Evolutionary conservation across 2,113 vertebrate species (phyloP).

Genomic region (Osmerus eperlanus): DNA sequence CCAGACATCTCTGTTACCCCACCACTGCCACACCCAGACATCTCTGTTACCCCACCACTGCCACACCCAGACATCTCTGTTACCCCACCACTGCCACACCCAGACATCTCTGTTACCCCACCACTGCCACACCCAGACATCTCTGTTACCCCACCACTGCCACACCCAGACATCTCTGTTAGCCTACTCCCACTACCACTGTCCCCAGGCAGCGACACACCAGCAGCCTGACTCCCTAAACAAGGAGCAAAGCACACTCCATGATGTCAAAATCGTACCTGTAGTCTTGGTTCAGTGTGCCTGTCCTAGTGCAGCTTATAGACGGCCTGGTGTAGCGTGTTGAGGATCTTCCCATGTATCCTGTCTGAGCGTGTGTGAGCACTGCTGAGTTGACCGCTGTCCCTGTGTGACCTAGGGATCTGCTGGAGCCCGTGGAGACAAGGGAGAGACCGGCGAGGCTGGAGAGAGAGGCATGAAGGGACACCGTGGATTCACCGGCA

Average conservation of each 20-base stretch:
- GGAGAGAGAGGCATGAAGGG: conserved; percentile 99
- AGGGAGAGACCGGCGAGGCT: conserved; percentile 91
- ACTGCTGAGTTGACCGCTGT: not conserved
- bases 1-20: not conserved
- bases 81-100: not conserved
- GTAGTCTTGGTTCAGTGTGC: no score
- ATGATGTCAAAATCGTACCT: no score
- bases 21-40: not conserved
- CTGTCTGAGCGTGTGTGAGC: not conserved
- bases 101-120: not conserved
- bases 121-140: not conserved
- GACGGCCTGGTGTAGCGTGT: no score
- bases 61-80: not conserved
- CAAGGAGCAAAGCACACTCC: no score
- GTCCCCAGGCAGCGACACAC: no score
- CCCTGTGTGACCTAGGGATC: conserved; percentile 73
- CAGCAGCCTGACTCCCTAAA: not conserved
- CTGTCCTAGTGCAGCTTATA: no score
- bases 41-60: not conserved
- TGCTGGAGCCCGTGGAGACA: conserved; percentile 91
- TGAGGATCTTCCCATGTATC: not conserved
- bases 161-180: not conserved
- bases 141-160: not conserved
- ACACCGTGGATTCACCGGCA: conserved; percentile 96
- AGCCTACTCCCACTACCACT: not conserved